These are phyloP conservation scores for Brachyptera risi DNA, from an alignment of 2,888 invertebrate species.

Conservation along the genomic window DNA sequence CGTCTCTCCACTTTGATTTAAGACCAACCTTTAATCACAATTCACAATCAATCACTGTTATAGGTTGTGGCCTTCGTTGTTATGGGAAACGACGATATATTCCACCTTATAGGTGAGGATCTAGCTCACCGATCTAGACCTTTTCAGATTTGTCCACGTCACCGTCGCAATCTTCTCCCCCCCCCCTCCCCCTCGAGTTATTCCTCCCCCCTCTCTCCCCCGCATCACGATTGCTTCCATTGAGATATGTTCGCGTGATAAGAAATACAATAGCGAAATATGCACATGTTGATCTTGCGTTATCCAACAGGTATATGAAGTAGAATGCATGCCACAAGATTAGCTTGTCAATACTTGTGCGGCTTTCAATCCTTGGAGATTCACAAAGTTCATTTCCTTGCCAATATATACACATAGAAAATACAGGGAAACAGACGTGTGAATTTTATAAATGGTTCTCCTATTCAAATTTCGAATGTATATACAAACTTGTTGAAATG, in stretches of 20 bases:
- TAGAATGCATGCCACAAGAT: slow-evolving; percentile 13
- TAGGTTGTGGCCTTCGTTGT: not conserved
- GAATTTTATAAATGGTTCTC: slow-evolving; percentile 18
- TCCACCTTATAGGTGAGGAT: no score
- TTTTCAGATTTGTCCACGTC: no score
- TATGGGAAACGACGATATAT: no score
- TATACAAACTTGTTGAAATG: not conserved
- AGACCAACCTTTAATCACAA: slow-evolving; percentile 26
- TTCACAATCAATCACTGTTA: slow-evolving; percentile 24
- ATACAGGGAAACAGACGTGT: not conserved
- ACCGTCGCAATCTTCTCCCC: no score
- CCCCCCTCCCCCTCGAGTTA: not conserved
- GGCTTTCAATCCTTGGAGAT: slow-evolving; percentile 20
- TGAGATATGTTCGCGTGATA: slow-evolving; percentile 13
- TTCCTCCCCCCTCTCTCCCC: not conserved
- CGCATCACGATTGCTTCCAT: not conserved
- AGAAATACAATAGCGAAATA: slow-evolving; percentile 4
- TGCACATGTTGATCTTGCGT: slow-evolving; percentile 13
- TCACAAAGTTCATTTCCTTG: slow-evolving; percentile 15
- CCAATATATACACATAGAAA: slow-evolving; percentile 10
- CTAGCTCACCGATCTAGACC: no score
- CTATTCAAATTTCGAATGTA: slow-evolving; percentile 7
- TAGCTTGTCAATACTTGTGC: slow-evolving; percentile 16
- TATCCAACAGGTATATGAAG: slow-evolving; percentile 1
- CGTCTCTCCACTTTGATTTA: slow-evolving; percentile 29